phyloP scores from a whole-genome alignment of 2,888 invertebrate genomes.

The Andrena hattorfiana region DNA sequence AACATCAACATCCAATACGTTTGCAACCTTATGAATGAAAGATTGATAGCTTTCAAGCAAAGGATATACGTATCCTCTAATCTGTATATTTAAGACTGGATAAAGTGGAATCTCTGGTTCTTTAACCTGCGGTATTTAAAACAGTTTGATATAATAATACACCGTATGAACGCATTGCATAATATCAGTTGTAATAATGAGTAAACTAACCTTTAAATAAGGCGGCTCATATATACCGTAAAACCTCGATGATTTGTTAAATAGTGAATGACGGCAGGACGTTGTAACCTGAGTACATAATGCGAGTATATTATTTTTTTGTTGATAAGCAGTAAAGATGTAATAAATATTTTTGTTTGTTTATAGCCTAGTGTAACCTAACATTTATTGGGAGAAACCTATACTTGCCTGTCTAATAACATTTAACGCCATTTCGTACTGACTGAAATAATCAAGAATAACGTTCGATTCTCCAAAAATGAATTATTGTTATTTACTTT shows the following conservation, averaged over 20 bases:
- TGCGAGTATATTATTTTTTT: constrained; percentile 10
- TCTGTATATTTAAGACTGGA: constrained; percentile 91
- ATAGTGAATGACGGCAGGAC: background rate
- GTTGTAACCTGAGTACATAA: constrained; percentile 40
- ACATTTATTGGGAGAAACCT: background rate
- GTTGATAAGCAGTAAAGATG: background rate
- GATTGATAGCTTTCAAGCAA: constrained; percentile 93
- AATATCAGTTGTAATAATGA: constrained; percentile 9
- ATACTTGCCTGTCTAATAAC: constrained; percentile 59
- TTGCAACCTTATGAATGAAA: constrained; percentile 90
- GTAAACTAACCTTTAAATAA: constrained; percentile 89
- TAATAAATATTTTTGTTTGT: background rate
- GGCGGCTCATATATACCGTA: constrained; percentile 88
- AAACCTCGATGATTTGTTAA: constrained; percentile 53
- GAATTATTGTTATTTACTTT: too few species aligned
- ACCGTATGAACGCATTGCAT: background rate
- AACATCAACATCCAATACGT: constrained; percentile 91
- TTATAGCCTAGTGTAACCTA: background rate
- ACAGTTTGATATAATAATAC: constrained; percentile 7
- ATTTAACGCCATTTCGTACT: constrained; percentile 56
- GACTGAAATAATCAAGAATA: background rate
- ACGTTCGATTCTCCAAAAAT: background rate
- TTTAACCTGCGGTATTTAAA: constrained; percentile 86
- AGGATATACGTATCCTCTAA: constrained; percentile 94
- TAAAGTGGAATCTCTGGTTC: constrained; percentile 91